Evolutionary conservation across 92 coral and sea anemone species (phyloP).

Genomic region (Bergia sp.): DNA sequence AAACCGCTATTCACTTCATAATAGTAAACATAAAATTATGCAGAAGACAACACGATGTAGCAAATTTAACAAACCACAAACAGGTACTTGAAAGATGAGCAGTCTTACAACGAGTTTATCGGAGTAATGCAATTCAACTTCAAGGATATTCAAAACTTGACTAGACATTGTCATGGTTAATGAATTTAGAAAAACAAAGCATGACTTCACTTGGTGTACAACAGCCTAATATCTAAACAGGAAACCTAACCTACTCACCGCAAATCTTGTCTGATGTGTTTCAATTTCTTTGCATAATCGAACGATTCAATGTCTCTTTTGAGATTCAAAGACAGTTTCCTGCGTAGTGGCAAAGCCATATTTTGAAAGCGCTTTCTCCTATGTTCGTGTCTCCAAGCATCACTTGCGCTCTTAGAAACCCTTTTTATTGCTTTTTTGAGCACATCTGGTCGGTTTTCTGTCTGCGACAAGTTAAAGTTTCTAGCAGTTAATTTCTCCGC

Average conservation of each 20-base stretch:
- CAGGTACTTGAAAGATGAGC: slow-evolving; percentile 29
- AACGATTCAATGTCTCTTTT: slow-evolving; percentile 85
- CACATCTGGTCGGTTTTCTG: slow-evolving; percentile 62
- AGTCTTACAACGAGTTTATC: neutral
- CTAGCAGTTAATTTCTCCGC: slow-evolving; percentile 82
- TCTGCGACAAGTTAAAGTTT: slow-evolving; percentile 50
- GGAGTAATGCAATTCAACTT: neutral
- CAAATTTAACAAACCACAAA: neutral
- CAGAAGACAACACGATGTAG: neutral
- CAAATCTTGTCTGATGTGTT: slow-evolving; percentile 33
- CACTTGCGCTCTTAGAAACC: slow-evolving; percentile 86
- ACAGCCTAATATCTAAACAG: neutral
- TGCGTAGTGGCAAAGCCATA: slow-evolving; percentile 81
- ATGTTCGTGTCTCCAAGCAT: slow-evolving; percentile 77
- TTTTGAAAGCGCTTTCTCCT: slow-evolving; percentile 76
- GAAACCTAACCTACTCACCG: slow-evolving; percentile 52
- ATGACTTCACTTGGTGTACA: neutral
- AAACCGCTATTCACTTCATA: neutral
- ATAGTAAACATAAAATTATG: neutral
- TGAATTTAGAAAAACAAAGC: neutral
- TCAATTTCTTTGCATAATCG: slow-evolving; percentile 56
- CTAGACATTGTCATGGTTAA: neutral
- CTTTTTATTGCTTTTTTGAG: slow-evolving; percentile 54
- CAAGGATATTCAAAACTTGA: neutral
- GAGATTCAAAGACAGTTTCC: slow-evolving; percentile 84